A percentile compares a stretch with the other conserved stretches of the same genome.
Evolutionary conservation across 2,113 vertebrate genomes (phyloP).

Genomic region (Urocynchramus pylzowi): DNA sequence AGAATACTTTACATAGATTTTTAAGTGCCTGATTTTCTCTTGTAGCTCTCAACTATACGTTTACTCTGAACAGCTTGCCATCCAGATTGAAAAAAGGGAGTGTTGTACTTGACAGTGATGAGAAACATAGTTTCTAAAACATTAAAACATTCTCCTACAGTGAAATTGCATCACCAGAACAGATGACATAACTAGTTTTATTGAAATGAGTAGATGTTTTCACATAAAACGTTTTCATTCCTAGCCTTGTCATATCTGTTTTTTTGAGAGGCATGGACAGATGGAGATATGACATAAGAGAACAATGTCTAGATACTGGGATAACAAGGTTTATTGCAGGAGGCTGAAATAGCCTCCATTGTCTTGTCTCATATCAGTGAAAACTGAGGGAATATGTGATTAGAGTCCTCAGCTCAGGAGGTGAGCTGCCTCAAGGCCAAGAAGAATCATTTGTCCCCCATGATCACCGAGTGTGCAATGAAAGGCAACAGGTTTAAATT

Average conservation of each 20-base stretch:
- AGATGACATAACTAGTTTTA: not conserved
- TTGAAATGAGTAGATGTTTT: not conserved
- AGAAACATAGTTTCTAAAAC: not conserved
- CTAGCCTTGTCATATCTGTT: not conserved
- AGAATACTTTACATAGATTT: not conserved
- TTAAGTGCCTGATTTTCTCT: not conserved
- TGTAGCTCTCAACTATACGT: not conserved
- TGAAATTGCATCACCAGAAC: not conserved
- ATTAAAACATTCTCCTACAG: not conserved
- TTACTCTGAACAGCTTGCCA: not conserved
- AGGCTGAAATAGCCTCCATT: not conserved
- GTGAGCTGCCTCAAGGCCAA: not conserved
- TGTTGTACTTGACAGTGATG: not conserved
- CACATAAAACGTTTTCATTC: not conserved
- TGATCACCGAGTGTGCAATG: rapidly evolving
- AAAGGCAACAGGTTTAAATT: not conserved
- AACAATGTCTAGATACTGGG: not conserved
- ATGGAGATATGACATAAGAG: not conserved
- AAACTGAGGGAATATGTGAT: not conserved
- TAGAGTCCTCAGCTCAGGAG: not conserved
- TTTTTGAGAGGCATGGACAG: not conserved
- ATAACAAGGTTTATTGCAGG: not conserved
- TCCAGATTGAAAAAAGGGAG: not conserved
- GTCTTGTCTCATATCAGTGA: not conserved
- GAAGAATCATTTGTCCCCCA: not conserved